phyloP scores from a whole-genome alignment of 53 echinoderm and acorn worm species.

The Echinarachnius parma region DNA sequence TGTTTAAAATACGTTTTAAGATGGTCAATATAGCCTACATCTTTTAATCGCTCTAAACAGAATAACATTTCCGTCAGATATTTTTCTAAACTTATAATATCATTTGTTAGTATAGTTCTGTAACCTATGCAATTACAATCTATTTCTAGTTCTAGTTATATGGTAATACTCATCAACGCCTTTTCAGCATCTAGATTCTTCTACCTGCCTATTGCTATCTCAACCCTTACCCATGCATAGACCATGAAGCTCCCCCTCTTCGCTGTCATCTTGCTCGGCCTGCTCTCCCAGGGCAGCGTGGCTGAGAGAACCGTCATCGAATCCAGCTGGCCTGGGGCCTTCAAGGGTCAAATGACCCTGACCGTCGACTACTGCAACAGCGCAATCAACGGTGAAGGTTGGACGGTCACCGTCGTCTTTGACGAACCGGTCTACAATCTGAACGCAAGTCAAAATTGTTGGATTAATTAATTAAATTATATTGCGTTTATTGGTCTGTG shows the following conservation, averaged over 20 bases:
- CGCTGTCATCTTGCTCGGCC: constrained; percentile 2
- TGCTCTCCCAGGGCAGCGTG: not conserved
- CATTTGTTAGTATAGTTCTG: too few species aligned
- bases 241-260: constrained; percentile 6
- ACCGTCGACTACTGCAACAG: constrained; percentile 36
- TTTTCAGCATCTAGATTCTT: too few species aligned
- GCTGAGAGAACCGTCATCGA: constrained; percentile 27
- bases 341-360: constrained; percentile 49
- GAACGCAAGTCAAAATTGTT: constrained; percentile 50
- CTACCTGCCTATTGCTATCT: not conserved
- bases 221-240: not conserved
- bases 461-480: too few species aligned
- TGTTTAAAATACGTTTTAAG: too few species aligned
- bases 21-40: too few species aligned
- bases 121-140: not conserved
- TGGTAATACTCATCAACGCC: not conserved
- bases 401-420: constrained; percentile 58
- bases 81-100: too few species aligned
- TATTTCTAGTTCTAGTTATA: not conserved
- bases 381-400: constrained; percentile 46
- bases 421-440: constrained; percentile 50
- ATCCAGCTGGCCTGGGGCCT: constrained; percentile 51
- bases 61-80: too few species aligned
- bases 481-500: too few species aligned
- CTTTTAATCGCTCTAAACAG: too few species aligned